Evolutionary conservation across 2,888 invertebrate species (phyloP), one percentile per base, ranked within the genome.

Genomic region (Sclerodermus sp.): DNA sequence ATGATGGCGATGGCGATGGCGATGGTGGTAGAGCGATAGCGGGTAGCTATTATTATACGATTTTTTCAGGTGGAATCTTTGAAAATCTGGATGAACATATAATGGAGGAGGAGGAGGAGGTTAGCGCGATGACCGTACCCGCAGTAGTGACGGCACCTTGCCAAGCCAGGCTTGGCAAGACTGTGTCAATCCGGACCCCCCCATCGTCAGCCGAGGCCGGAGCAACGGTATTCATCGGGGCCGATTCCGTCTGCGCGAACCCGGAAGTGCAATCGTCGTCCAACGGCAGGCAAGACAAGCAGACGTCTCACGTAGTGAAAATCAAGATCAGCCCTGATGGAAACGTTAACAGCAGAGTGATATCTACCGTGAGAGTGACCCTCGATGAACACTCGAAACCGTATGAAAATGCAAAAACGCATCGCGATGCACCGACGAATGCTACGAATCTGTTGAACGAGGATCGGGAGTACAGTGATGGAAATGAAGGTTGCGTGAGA

Each of bases 251-350:
- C 70, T 71, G 71, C 74, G 74, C 68, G 64, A 66, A 68, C 63
- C 66, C 73, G 67, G 71, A 74, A 71, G 68, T 70, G 52, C 68
- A 70, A 65, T 54, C 69, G 55, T 55, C 60, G 55, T 55, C 60
- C 49, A 74, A 72, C 64, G 67, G 63, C 45, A 23, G 23, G 23
- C 62, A 65, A 3, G 23, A 23, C 23, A 23, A 64, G 13, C 68
- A 66, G 45, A 62, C 71, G 2, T 67, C 73, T 40, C 87, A 87
- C 79, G 86, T 88, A 67, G 87, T 88, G 58, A 88, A 87, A 64
- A 88, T 88, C 71, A 82, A 84, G 73, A 87, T 88, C 75, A 86
- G 85, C 76, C 85, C 87, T 13, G 82, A 83, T 59, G 76, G 81
- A 32, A 81, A 82, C 42, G 82, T 81, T 67, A 81, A 80, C 46